Evolutionary conservation across 2,888 invertebrate species (phyloP).

Genomic region (Dynastes grantii): DNA sequence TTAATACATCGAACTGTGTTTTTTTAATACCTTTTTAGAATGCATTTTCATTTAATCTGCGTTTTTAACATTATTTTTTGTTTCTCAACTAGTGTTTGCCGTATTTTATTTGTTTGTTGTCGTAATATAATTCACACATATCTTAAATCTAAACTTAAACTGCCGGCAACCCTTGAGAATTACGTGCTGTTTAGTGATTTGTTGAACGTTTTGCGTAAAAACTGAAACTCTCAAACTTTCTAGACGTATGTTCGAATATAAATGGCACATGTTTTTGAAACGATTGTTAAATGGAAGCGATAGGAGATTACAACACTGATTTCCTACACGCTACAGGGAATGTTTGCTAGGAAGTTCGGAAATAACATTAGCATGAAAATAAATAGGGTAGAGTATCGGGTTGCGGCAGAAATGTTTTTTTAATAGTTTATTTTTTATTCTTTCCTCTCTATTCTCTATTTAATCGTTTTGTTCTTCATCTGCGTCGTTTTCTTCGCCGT

Average conservation of each 20-base stretch:
- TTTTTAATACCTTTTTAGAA: background rate
- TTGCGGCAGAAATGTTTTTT: conserved; percentile 32
- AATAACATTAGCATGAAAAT: background rate
- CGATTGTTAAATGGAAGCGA: no score
- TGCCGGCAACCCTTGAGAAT: conserved; percentile 24
- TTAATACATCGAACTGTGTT: background rate
- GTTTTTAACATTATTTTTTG: background rate
- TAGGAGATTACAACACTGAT: no score
- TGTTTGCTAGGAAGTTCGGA: no score
- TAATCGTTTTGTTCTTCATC: conserved; percentile 66
- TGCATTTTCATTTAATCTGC: no score
- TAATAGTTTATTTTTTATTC: conserved; percentile 18
- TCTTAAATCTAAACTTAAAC: conserved; percentile 43
- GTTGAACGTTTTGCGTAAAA: background rate
- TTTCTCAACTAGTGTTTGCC: conserved; percentile 9
- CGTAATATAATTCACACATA: conserved; percentile 39
- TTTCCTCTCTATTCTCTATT: conserved; percentile 47
- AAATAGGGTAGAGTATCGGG: background rate
- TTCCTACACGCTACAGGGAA: no score
- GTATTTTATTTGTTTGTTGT: conserved; percentile 25
- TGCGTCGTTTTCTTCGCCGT: conserved; percentile 68
- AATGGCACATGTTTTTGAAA: background rate
- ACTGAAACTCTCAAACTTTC: no score
- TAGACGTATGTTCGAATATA: no score
- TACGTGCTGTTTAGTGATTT: conserved; percentile 4